phyloP scores from a whole-genome alignment of 2,797 vertebrate species.

The Leptoclinus maculatus region DNA sequence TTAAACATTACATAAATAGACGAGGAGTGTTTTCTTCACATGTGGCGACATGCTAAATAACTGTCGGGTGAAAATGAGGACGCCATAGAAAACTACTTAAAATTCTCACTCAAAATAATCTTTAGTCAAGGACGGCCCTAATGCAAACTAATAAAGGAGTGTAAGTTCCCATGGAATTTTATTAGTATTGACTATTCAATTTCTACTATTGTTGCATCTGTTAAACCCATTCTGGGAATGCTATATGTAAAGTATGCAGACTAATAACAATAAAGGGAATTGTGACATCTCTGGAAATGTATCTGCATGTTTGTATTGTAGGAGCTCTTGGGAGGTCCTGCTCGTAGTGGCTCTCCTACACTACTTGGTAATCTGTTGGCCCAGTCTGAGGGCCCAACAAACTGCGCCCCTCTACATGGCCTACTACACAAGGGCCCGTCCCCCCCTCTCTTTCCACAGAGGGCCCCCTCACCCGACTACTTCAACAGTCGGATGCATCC shows the following conservation, averaged over 20 bases:
- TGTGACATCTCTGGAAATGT: neutral
- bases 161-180: neutral
- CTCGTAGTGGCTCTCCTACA: conserved; percentile 85
- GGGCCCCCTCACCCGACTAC: conserved; percentile 92
- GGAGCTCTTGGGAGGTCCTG: conserved; percentile 91
- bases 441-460: conserved; percentile 90
- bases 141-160: neutral
- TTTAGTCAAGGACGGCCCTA: neutral
- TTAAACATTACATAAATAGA: neutral
- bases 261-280: neutral
- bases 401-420: conserved; percentile 75
- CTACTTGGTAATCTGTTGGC: conserved; percentile 89
- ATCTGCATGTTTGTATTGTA: conserved; percentile 58
- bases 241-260: neutral
- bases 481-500: conserved; percentile 88
- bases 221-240: neutral
- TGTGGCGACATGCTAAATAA: neutral
- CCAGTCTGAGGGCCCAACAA: conserved; percentile 78
- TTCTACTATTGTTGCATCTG: neutral
- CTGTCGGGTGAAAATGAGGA: neutral
- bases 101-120: neutral
- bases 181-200: neutral
- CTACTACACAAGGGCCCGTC: conserved; percentile 90
- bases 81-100: neutral
- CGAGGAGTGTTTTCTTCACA: neutral